phyloP scores from a whole-genome alignment of 2,888 invertebrate genomes.

The Erpobdella octoculata region DNA sequence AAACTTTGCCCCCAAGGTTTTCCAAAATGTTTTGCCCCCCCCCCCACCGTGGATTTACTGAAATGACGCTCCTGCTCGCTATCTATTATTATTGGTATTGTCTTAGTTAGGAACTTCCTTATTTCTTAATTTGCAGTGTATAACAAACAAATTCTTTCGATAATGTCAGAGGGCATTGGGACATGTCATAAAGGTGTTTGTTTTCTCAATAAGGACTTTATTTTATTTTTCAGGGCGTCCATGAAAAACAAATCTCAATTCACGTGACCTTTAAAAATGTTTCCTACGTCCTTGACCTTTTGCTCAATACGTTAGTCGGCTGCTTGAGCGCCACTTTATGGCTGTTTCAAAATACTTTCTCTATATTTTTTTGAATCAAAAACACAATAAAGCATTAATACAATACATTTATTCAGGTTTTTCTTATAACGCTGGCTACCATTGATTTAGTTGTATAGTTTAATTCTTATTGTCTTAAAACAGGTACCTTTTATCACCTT shows the following conservation, averaged over 20 bases:
- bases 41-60: too few relatives aligned
- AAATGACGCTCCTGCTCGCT: too few relatives aligned
- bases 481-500: constrained; percentile 2
- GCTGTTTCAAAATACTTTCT: neutral
- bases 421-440: neutral
- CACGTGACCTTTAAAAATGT: neutral
- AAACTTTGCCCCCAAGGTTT: too few relatives aligned
- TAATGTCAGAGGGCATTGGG: too few relatives aligned
- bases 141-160: too few relatives aligned
- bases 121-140: too few relatives aligned
- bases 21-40: too few relatives aligned
- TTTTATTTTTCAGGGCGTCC: neutral
- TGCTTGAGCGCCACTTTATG: too few relatives aligned
- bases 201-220: too few relatives aligned
- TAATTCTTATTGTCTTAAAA: neutral
- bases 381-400: neutral
- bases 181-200: too few relatives aligned
- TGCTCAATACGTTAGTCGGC: neutral
- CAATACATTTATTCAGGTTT: neutral
- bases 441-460: neutral
- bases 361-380: neutral
- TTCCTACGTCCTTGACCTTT: neutral
- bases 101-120: too few relatives aligned
- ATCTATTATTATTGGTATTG: too few relatives aligned
- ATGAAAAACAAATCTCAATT: neutral